phyloP scores from a whole-genome alignment of 2,113 vertebrate species.

The Sinocyclocheilus grahami region DNA sequence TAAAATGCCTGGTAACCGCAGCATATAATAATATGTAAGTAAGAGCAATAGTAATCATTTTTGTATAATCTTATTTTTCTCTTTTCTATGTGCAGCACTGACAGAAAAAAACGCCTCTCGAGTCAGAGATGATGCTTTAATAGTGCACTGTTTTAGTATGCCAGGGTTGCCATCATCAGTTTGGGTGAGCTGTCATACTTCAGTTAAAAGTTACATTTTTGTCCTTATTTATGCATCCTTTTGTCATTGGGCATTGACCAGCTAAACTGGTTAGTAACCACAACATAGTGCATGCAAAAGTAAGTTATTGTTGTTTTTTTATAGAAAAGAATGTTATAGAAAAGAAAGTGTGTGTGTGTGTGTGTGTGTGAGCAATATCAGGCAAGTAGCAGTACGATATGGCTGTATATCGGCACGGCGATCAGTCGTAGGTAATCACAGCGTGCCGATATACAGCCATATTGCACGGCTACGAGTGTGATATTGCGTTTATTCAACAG shows the following conservation, averaged over 20 bases:
- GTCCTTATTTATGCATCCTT: neutral
- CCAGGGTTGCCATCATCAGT: neutral
- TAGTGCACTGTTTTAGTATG: neutral
- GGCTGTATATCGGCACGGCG: too few relatives aligned
- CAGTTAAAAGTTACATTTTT: too few relatives aligned
- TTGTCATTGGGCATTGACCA: neutral
- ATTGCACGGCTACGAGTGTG: too few relatives aligned
- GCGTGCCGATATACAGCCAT: too few relatives aligned
- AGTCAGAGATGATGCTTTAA: neutral
- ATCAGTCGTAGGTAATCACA: too few relatives aligned
- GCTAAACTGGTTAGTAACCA: neutral
- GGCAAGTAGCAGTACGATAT: too few relatives aligned
- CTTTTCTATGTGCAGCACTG: constrained; percentile 7
- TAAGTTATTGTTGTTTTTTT: too few relatives aligned
- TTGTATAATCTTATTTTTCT: constrained; percentile 34
- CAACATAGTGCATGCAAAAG: neutral
- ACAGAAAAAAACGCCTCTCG: neutral
- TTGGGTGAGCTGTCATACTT: neutral
- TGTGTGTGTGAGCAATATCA: too few relatives aligned
- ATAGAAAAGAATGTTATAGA: too few relatives aligned
- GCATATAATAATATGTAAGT: constrained; percentile 18
- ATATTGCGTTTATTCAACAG: too few relatives aligned
- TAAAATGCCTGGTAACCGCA: constrained; percentile 25
- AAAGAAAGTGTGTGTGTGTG: too few relatives aligned
- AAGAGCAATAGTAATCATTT: neutral